phyloP scores from a whole-genome alignment of 2,113 vertebrate species.

The Salvelinus fontinalis region DNA sequence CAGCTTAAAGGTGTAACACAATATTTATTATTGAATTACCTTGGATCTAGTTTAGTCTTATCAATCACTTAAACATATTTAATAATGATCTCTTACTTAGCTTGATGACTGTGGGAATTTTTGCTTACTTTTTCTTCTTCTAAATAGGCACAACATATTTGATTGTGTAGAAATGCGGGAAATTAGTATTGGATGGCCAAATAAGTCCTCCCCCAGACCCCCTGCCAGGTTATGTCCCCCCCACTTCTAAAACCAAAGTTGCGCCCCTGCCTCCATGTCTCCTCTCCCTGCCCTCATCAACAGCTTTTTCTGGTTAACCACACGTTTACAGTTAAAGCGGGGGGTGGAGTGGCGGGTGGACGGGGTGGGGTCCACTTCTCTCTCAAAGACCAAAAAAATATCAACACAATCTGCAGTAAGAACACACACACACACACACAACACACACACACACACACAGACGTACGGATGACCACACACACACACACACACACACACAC shows the following conservation, averaged over 20 bases:
- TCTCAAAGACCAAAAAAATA: constrained; percentile 30
- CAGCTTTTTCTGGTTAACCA: too few species aligned
- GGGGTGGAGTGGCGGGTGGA: neutral
- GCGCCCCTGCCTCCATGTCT: constrained; percentile 38
- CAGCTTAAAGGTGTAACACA: too few species aligned
- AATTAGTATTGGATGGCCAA: neutral
- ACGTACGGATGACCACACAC: constrained; percentile 5
- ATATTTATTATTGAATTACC: too few species aligned
- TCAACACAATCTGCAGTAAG: constrained; percentile 24
- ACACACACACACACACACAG: constrained; percentile 20
- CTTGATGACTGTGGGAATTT: too few species aligned
- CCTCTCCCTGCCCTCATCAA: constrained; percentile 50
- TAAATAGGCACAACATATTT: too few species aligned
- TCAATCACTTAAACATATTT: too few species aligned
- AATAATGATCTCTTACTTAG: too few species aligned
- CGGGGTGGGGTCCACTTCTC: neutral
- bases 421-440: constrained; percentile 12
- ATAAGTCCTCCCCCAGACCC: constrained; percentile 15
- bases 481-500: constrained; percentile 12
- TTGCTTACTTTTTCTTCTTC: too few species aligned
- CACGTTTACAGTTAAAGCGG: constrained; percentile 27
- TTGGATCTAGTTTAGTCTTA: too few species aligned
- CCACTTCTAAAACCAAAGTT: neutral
- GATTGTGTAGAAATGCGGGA: too few species aligned
- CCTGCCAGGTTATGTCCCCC: too few species aligned